Percentiles rank a stretch among this genome's conserved stretches.
Evolutionary conservation across 2,888 invertebrate genomes (phyloP).

Genomic region (Smittia sp.): DNA sequence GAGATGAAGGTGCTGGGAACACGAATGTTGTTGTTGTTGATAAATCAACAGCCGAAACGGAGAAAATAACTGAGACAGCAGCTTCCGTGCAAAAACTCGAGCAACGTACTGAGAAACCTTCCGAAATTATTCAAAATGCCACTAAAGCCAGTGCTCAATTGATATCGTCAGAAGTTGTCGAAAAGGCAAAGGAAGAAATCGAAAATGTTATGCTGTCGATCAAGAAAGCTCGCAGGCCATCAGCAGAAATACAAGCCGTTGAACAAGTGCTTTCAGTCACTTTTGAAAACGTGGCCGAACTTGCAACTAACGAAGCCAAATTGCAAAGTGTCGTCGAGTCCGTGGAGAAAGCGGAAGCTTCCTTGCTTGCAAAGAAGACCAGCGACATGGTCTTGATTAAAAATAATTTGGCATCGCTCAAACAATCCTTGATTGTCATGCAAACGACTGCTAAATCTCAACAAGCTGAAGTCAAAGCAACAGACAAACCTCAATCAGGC

Average conservation of each 20-base stretch:
- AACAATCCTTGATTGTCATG: background rate
- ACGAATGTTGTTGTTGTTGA: too few species aligned
- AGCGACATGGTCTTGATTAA: too few species aligned
- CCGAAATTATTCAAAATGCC: too few species aligned
- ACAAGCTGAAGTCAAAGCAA: conserved; percentile 38
- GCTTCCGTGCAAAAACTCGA: too few species aligned
- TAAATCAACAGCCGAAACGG: too few species aligned
- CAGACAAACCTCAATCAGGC: conserved; percentile 32
- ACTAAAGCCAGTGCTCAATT: too few species aligned
- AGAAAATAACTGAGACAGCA: too few species aligned
- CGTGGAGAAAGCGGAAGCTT: background rate
- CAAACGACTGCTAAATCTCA: background rate
- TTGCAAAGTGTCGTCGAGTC: background rate
- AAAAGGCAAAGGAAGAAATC: conserved; percentile 32
- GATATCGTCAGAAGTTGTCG: background rate
- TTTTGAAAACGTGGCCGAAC: background rate
- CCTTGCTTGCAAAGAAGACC: conserved; percentile 42
- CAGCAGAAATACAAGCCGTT: too few species aligned
- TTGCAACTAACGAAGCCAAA: background rate
- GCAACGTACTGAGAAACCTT: too few species aligned
- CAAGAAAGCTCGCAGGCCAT: conserved; percentile 25
- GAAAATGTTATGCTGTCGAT: background rate
- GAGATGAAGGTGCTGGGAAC: too few species aligned
- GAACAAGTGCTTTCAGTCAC: conserved; percentile 39
- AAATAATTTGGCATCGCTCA: background rate